phyloP scores from a whole-genome alignment of 30 jellyfish, hydroid and myxozoan species.

The Turritopsis dohrnii region DNA sequence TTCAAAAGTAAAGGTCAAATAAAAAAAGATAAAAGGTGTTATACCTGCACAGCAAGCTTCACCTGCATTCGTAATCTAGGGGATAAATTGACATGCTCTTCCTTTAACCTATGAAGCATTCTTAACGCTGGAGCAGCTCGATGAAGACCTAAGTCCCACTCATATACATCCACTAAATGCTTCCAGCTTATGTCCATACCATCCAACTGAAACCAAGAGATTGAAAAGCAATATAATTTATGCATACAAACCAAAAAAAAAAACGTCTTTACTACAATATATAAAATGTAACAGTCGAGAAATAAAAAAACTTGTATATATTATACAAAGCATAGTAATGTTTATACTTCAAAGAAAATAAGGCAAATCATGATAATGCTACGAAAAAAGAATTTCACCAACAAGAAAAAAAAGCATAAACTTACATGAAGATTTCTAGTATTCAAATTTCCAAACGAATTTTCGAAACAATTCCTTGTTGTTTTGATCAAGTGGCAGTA shows the following conservation, averaged over 20 bases:
- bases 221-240: neutral
- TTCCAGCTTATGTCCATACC: neutral
- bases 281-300: neutral
- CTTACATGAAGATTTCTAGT: neutral
- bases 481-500: conserved; percentile 49
- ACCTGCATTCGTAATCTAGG: neutral
- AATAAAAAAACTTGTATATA: neutral
- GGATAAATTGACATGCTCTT: neutral
- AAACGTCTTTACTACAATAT: neutral
- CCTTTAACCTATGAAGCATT: neutral
- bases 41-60: neutral
- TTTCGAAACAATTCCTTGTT: conserved; percentile 27
- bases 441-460: conserved; percentile 19
- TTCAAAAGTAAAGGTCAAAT: too few species aligned
- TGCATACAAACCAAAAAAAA: too few species aligned
- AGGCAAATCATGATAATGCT: neutral
- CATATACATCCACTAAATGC: neutral
- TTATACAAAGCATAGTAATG: neutral
- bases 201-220: neutral
- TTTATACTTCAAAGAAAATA: too few species aligned
- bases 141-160: neutral
- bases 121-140: neutral
- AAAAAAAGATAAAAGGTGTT: neutral
- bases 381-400: too few species aligned
- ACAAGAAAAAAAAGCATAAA: neutral